phyloP scores from a whole-genome alignment of 1,140 invertebrate genomes.

The Drosophila azteca region DNA sequence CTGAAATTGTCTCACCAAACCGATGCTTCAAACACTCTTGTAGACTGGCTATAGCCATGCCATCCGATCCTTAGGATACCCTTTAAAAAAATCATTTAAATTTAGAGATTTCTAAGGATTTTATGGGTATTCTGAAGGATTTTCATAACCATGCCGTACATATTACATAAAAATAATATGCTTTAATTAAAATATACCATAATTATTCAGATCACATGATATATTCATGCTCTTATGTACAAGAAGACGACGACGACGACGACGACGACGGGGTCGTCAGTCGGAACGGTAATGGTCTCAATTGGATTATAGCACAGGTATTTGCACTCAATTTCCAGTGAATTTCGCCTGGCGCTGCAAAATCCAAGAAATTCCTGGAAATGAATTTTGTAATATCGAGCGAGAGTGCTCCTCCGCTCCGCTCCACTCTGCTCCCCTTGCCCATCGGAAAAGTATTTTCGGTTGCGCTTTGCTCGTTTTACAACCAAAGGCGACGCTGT shows the following conservation, averaged over 20 bases:
- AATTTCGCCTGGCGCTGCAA: conserved; percentile 42
- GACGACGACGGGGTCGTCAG: no score
- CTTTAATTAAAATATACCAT: no score
- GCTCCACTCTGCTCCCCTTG: conserved; percentile 2
- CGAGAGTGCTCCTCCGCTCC: conserved; percentile 23
- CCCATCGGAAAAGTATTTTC: conserved; percentile 8
- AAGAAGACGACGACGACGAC: no score
- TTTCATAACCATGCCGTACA: no score
- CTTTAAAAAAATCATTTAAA: conserved; percentile 1
- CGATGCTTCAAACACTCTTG: no score
- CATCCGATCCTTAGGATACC: no score
- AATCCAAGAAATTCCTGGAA: conserved; percentile 66
- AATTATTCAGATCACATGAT: not conserved
- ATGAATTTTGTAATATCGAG: conserved; percentile 64
- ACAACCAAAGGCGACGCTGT: conserved; percentile 40
- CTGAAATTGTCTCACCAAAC: no score
- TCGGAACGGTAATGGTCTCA: not conserved
- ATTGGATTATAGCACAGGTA: conserved; percentile 9
- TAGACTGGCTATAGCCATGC: no score
- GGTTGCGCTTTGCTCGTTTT: conserved; percentile 39
- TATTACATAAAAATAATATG: no score
- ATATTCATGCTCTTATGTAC: not conserved
- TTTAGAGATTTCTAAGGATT: no score
- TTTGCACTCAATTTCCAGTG: not conserved
- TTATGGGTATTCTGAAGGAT: no score